phyloP scores from a whole-genome alignment of 2,113 vertebrate species.

The Antechinus stuartii region DNA sequence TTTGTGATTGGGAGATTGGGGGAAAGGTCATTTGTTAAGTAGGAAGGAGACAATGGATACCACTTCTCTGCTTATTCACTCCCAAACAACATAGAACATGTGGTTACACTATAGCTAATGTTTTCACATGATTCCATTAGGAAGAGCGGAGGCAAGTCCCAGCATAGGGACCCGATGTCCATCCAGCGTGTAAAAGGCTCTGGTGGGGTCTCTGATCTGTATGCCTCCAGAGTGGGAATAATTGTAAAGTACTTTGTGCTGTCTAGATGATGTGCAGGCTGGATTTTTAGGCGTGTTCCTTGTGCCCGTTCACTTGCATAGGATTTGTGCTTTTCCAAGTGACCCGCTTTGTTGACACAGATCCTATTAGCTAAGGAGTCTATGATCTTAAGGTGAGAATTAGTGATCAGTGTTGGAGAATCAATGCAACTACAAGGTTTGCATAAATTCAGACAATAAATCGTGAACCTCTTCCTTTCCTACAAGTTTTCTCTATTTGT shows the following conservation, averaged over 20 bases:
- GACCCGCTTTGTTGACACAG: background rate
- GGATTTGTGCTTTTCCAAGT: background rate
- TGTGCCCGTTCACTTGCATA: background rate
- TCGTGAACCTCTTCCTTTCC: background rate
- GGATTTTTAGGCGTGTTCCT: background rate
- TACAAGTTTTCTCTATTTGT: background rate
- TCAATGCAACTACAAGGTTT: background rate
- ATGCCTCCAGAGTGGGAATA: background rate
- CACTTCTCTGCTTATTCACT: background rate
- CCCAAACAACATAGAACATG: background rate
- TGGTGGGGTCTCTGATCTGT: too few species aligned
- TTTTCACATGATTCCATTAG: background rate
- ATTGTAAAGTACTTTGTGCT: background rate
- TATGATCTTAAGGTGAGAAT: background rate
- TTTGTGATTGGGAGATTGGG: background rate
- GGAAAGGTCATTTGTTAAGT: background rate
- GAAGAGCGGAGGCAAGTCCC: background rate
- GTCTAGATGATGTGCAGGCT: too few species aligned
- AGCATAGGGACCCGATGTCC: background rate
- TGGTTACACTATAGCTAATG: background rate
- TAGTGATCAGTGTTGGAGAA: background rate
- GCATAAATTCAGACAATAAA: constrained; percentile 41
- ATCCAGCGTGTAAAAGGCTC: background rate
- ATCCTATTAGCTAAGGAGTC: background rate
- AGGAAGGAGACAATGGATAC: background rate